These are phyloP conservation scores for Hydrolagus affinis DNA, from an alignment of 2,113 vertebrate species.

Conservation along the genomic window DNA sequence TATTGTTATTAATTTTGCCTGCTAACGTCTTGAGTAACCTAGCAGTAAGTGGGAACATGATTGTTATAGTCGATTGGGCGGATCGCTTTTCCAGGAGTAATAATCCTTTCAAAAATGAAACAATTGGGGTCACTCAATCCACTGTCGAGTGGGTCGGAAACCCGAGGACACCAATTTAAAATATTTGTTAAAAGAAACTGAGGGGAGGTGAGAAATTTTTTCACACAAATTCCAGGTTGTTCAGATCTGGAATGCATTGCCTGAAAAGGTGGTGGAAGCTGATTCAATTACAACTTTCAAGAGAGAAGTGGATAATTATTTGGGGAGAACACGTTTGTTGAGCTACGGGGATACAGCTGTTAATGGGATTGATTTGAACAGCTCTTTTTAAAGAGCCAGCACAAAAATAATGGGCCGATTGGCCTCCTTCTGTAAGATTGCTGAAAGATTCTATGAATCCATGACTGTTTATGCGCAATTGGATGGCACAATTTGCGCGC, in stretches of 20 bases:
- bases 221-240: neutral
- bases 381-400: neutral
- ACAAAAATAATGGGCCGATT: neutral
- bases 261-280: neutral
- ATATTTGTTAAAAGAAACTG: neutral
- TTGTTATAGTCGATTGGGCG: too few species aligned
- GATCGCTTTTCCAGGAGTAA: too few species aligned
- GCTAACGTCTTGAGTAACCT: too few species aligned
- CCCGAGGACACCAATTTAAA: neutral
- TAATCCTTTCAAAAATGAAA: too few species aligned
- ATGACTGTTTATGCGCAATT: neutral
- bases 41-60: too few species aligned
- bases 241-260: neutral
- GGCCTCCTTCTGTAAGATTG: neutral
- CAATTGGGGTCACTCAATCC: too few species aligned
- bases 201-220: neutral
- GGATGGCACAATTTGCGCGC: too few species aligned
- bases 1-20: too few species aligned
- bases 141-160: neutral
- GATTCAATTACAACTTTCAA: neutral
- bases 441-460: neutral
- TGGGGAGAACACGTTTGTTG: neutral
- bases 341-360: neutral
- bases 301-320: neutral
- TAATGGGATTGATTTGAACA: neutral